Percentiles rank a stretch among this genome's conserved stretches.
These are phyloP conservation scores for Taphrorychus bicolor DNA, from an alignment of 2,888 invertebrate genomes.

Conservation along the genomic window DNA sequence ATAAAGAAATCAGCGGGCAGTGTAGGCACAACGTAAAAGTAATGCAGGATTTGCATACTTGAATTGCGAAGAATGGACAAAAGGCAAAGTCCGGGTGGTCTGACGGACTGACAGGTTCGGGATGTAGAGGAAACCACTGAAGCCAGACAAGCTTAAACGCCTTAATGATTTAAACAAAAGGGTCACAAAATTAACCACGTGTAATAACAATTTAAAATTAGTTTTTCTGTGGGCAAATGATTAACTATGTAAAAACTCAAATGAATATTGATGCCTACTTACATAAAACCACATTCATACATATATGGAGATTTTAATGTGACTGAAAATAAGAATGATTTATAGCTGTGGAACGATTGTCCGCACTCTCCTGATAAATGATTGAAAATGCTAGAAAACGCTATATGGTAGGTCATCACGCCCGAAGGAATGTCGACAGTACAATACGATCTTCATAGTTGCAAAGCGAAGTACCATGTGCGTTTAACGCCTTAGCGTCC, in stretches of 20 bases:
- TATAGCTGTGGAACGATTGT: neutral
- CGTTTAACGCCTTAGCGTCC: too few species aligned
- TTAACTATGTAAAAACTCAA: too few species aligned
- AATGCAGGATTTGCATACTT: constrained; percentile 8
- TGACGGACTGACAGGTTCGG: constrained; percentile 4
- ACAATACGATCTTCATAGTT: neutral
- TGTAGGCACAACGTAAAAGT: neutral
- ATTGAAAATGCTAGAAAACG: neutral
- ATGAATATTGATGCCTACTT: too few species aligned
- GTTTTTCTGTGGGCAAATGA: too few species aligned
- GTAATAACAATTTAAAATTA: too few species aligned
- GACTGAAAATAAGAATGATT: neutral
- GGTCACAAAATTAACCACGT: neutral
- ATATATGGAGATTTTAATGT: too few species aligned
- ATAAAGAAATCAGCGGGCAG: constrained; percentile 4
- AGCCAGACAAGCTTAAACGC: neutral
- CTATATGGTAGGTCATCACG: neutral
- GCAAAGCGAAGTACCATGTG: neutral
- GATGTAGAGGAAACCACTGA: too few species aligned
- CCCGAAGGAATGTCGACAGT: neutral
- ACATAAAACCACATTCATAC: too few species aligned
- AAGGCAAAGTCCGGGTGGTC: constrained; percentile 6
- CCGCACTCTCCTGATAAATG: neutral
- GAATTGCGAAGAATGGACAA: constrained; percentile 6
- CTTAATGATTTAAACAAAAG: neutral